Evolutionary conservation across 1,140 invertebrate genomes (phyloP).

Genomic region (Drosophila aff.): DNA sequence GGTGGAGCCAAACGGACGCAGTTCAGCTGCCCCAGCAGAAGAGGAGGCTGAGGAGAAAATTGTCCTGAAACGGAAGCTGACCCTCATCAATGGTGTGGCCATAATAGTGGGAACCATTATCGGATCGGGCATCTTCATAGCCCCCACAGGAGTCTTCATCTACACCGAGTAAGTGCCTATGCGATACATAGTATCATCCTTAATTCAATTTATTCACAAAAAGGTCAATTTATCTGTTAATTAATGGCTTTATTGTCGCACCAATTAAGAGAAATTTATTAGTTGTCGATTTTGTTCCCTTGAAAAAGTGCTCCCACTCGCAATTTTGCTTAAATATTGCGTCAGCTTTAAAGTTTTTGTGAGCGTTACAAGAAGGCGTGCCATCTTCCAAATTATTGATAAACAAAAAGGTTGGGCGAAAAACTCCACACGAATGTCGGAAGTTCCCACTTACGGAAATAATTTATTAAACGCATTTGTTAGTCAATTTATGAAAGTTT

Average conservation of each 20-base stretch:
- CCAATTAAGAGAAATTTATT: conserved; percentile 54
- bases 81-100: conserved; percentile 93
- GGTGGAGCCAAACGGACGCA: conserved; percentile 48
- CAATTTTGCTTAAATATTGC: conserved; percentile 65
- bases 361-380: conserved; percentile 49
- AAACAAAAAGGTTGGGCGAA: conserved; percentile 17
- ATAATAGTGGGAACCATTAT: conserved; percentile 94
- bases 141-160: conserved; percentile 90
- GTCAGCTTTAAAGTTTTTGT: conserved; percentile 48
- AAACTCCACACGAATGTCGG: conserved; percentile 4
- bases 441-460: conserved; percentile 5
- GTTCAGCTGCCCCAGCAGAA: neutral
- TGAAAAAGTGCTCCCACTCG: conserved; percentile 28
- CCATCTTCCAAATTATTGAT: conserved; percentile 25
- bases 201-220: conserved; percentile 54
- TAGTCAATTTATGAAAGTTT: neutral
- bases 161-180: conserved; percentile 87
- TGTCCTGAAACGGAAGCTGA: conserved; percentile 92
- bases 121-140: conserved; percentile 93
- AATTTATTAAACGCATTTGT: conserved; percentile 12
- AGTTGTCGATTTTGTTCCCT: conserved; percentile 50
- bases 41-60: conserved; percentile 84
- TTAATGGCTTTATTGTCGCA: conserved; percentile 35
- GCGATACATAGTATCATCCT: conserved; percentile 24
- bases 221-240: conserved; percentile 48